These are phyloP conservation scores for Brachylomia viminalis DNA, from an alignment of 2,888 invertebrate genomes.

Conservation along the genomic window DNA sequence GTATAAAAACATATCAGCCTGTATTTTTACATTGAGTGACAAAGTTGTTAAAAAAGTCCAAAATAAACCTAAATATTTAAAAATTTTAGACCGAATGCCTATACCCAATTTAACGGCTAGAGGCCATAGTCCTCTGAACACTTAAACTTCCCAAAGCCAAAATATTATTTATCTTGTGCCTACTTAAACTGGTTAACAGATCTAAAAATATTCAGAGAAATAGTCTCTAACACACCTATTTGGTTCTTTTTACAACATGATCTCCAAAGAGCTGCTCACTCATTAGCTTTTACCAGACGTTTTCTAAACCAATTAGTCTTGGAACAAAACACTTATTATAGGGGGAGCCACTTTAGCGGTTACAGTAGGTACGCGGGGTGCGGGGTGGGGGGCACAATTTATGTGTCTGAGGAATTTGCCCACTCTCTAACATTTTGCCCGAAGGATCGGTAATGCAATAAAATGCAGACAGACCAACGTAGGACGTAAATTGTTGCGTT, in stretches of 20 bases:
- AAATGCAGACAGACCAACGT: constrained; percentile 76
- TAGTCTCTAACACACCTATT: constrained; percentile 28
- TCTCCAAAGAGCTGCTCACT: constrained; percentile 34
- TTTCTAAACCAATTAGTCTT: constrained; percentile 57
- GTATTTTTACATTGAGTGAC: not conserved
- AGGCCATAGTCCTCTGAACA: not conserved
- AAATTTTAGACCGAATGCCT: not conserved
- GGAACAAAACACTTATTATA: constrained; percentile 56
- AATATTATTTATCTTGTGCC: constrained; percentile 9
- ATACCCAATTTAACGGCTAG: not conserved
- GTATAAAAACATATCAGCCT: too few relatives aligned
- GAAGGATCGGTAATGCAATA: constrained; percentile 80
- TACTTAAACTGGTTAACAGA: constrained; percentile 17
- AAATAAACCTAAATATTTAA: not conserved
- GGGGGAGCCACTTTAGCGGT: constrained; percentile 42
- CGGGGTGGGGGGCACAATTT: constrained; percentile 68
- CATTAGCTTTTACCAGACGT: constrained; percentile 51
- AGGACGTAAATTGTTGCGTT: constrained; percentile 66
- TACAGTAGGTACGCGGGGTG: constrained; percentile 26
- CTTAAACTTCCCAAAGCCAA: constrained; percentile 10
- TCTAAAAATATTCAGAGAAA: too few relatives aligned
- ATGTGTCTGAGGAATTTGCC: constrained; percentile 78
- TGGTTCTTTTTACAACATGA: constrained; percentile 39
- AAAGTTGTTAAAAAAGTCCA: not conserved
- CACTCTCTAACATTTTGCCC: constrained; percentile 70